A percentile compares a stretch with the other conserved stretches of the same genome.
Evolutionary conservation across 1,140 invertebrate genomes (phyloP).

Genomic region (Drosophila bifasciata): DNA sequence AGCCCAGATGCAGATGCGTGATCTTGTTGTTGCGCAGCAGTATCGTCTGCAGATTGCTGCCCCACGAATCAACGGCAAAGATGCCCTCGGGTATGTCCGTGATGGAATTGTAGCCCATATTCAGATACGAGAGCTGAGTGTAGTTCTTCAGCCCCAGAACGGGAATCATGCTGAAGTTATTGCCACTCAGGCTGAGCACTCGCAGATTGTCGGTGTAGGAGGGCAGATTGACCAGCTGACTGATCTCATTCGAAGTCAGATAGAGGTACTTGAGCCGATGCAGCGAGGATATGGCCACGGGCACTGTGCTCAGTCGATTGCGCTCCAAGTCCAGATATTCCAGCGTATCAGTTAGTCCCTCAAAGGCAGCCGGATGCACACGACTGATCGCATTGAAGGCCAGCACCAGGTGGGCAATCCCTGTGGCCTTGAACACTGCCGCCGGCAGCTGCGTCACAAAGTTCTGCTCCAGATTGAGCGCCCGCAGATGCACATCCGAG

Average conservation of each 20-base stretch:
- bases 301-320: slow-evolving; percentile 89
- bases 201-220: slow-evolving; percentile 86
- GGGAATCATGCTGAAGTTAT: slow-evolving; percentile 90
- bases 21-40: slow-evolving; percentile 94
- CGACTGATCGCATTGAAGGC: slow-evolving; percentile 90
- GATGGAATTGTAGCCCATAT: slow-evolving; percentile 94
- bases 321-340: slow-evolving; percentile 93
- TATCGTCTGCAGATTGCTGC: slow-evolving; percentile 91
- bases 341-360: slow-evolving; percentile 88
- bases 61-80: slow-evolving; percentile 89
- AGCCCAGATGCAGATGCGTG: slow-evolving; percentile 88
- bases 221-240: slow-evolving; percentile 85
- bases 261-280: slow-evolving; percentile 91
- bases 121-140: slow-evolving; percentile 90
- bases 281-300: slow-evolving; percentile 88
- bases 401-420: slow-evolving; percentile 90
- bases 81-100: slow-evolving; percentile 89
- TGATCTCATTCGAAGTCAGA: slow-evolving; percentile 91
- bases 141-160: slow-evolving; percentile 87
- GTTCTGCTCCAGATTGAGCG: slow-evolving; percentile 91
- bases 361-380: slow-evolving; percentile 89
- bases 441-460: slow-evolving; percentile 87
- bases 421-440: slow-evolving; percentile 88
- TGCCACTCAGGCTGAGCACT: slow-evolving; percentile 92
- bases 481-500: slow-evolving; percentile 89